Evolutionary conservation across 2,113 vertebrate species (phyloP).

Genomic region (Hucho hucho): DNA sequence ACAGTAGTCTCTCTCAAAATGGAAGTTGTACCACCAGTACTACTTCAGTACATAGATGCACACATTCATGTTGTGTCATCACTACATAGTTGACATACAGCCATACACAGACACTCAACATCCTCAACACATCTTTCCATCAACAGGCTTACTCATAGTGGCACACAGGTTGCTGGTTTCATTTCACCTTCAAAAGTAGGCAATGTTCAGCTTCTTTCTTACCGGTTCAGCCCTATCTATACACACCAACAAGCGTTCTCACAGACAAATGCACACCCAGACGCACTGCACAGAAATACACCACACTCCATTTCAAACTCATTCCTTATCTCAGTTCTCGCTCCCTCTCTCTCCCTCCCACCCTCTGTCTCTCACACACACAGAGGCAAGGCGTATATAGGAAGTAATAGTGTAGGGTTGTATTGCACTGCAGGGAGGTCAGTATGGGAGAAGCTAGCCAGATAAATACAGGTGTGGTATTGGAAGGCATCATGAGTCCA

Average conservation of each 20-base stretch:
- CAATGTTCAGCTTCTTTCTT: neutral
- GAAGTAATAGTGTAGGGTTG: neutral
- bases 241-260: neutral
- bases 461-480: neutral
- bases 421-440: neutral
- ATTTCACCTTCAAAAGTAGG: neutral
- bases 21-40: too few species aligned
- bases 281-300: neutral
- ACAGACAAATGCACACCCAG: neutral
- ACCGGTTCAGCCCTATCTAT: neutral
- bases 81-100: too few species aligned
- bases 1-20: too few species aligned
- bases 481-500: neutral
- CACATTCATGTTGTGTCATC: too few species aligned
- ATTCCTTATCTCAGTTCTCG: neutral
- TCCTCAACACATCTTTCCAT: neutral
- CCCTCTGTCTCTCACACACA: neutral
- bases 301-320: too few species aligned
- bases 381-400: too few species aligned
- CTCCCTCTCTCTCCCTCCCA: neutral
- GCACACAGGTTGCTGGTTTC: neutral
- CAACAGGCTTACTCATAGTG: neutral
- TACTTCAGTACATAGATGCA: too few species aligned
- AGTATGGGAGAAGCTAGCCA: neutral
- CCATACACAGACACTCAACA: constrained; percentile 1